These are phyloP conservation scores for Aepyceros melampus DNA, from an alignment of 2,113 vertebrate genomes.

Conservation along the genomic window DNA sequence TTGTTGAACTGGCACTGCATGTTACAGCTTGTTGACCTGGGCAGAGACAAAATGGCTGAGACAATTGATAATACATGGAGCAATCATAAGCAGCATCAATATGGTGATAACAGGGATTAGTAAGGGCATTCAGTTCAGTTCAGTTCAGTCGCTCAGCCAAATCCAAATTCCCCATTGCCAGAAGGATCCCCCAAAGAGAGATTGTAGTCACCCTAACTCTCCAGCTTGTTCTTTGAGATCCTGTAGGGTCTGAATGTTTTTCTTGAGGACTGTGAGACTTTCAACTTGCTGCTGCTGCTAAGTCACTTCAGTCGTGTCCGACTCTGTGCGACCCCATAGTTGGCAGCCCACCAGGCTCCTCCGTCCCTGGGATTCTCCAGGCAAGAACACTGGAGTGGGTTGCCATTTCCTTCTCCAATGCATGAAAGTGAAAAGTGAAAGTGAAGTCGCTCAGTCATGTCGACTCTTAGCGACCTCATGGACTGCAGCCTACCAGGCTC, in stretches of 20 bases:
- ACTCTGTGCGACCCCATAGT: too few species aligned
- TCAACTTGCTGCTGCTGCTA: too few species aligned
- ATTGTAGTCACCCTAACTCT: background rate
- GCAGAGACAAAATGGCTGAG: background rate
- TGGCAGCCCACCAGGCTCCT: too few species aligned
- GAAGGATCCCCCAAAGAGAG: background rate
- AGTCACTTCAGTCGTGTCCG: too few species aligned
- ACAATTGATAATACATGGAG: background rate
- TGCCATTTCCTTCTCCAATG: too few species aligned
- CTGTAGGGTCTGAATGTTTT: background rate
- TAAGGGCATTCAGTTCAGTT: background rate
- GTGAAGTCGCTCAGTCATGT: too few species aligned
- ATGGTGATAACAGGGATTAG: background rate
- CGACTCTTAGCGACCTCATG: too few species aligned
- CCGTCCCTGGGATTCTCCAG: too few species aligned
- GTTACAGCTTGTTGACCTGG: background rate
- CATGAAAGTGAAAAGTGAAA: too few species aligned
- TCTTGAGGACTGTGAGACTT: background rate
- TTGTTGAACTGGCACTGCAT: background rate
- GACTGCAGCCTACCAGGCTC: too few species aligned
- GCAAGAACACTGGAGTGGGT: too few species aligned
- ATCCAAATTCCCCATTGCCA: background rate
- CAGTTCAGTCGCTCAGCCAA: too few species aligned
- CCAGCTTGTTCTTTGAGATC: background rate
- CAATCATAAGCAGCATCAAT: background rate